Evolutionary conservation across 1,140 invertebrate genomes (phyloP).

Genomic region (Galendromus occidentalis): DNA sequence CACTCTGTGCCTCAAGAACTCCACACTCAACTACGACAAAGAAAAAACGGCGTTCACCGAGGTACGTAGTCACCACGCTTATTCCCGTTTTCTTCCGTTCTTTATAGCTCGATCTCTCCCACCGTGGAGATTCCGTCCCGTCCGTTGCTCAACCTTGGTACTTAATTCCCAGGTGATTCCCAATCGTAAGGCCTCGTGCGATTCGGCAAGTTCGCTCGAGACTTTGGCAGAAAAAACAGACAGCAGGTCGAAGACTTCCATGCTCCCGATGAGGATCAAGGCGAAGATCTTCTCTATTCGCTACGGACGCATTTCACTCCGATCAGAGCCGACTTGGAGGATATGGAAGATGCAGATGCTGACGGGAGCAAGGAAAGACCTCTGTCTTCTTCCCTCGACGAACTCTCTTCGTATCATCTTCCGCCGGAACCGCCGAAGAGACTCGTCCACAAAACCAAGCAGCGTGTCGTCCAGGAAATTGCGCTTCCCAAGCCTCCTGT

Average conservation of each 20-base stretch:
- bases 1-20: not conserved
- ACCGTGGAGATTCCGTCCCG: no score
- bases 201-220: no score
- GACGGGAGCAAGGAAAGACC: not conserved
- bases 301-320: not conserved
- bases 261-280: not conserved
- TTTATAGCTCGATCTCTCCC: no score
- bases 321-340: not conserved
- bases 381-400: not conserved
- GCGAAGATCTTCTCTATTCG: not conserved
- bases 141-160: no score
- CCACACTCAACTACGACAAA: slow-evolving; percentile 11
- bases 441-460: not conserved
- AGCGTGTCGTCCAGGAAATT: not conserved
- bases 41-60: slow-evolving; percentile 2
- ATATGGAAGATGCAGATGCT: not conserved
- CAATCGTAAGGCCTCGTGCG: no score
- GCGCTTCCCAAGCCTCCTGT: not conserved
- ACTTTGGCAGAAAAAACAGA: no score
- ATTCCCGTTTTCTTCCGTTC: no score
- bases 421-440: not conserved
- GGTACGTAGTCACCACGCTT: not conserved
- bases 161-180: no score
- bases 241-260: no score
- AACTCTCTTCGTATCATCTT: not conserved